Evolutionary conservation across 2,113 vertebrate species (phyloP).

Genomic region (Aphelocoma coerulescens): DNA sequence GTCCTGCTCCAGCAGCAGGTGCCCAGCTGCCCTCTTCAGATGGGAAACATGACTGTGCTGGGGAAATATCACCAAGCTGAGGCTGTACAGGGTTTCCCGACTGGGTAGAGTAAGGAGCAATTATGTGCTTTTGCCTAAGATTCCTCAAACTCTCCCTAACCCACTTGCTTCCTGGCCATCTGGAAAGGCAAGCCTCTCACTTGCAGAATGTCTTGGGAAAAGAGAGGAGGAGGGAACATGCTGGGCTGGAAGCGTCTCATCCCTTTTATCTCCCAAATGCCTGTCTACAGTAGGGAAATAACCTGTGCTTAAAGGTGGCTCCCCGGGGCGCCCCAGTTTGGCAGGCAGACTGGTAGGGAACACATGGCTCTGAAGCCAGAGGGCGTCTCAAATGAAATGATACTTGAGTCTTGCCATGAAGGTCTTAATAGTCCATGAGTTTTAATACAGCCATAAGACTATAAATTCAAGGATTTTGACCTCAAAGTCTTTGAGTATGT

Average conservation of each 20-base stretch:
- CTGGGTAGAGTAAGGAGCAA: background rate
- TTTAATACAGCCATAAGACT: background rate
- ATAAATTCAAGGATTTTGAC: slow-evolving; percentile 56
- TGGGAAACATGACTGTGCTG: background rate
- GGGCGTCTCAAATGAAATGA: background rate
- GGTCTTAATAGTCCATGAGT: background rate
- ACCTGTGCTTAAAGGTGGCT: background rate
- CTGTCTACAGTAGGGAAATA: background rate
- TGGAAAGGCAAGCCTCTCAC: background rate
- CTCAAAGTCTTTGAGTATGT: background rate
- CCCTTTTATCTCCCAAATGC: background rate
- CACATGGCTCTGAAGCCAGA: background rate
- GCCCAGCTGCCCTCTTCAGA: background rate
- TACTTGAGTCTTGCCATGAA: background rate
- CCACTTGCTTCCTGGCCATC: background rate
- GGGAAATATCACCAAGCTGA: background rate
- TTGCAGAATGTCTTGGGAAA: background rate
- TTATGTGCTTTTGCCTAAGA: background rate
- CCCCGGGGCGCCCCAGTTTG: background rate
- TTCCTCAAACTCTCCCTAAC: background rate
- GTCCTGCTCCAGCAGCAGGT: background rate
- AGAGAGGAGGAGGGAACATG: background rate
- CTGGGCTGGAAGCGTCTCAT: background rate
- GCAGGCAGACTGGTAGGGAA: background rate
- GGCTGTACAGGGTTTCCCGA: background rate